phyloP scores from a whole-genome alignment of 2,113 vertebrate species.

The Pseudorhombus dupliciocellatus region DNA sequence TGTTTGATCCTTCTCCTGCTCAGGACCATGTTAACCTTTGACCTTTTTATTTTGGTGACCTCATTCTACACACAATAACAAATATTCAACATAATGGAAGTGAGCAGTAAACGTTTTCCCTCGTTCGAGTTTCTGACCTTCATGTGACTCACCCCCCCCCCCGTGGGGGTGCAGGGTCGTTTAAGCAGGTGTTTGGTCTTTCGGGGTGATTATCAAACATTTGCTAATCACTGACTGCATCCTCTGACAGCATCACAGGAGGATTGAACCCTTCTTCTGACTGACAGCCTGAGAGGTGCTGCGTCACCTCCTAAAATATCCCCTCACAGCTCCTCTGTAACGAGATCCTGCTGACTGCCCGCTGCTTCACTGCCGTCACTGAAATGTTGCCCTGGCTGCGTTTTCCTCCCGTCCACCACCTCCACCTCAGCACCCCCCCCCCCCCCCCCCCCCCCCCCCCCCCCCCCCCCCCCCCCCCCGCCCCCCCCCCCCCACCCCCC shows the following conservation, averaged over 20 bases:
- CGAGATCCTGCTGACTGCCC: background rate
- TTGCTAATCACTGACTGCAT: too few species aligned
- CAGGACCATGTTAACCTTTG: too few species aligned
- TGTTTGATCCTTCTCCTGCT: background rate
- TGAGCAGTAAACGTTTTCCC: too few species aligned
- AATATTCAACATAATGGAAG: too few species aligned
- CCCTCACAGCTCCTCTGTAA: background rate
- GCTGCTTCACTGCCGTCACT: slow-evolving; percentile 22
- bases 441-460: slow-evolving; percentile 2
- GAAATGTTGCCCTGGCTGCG: slow-evolving; percentile 26
- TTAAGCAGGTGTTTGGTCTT: too few species aligned
- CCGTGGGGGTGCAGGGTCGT: too few species aligned
- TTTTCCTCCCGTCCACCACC: slow-evolving; percentile 2
- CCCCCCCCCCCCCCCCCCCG: background rate
- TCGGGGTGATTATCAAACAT: too few species aligned
- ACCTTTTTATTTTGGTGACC: background rate
- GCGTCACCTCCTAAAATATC: background rate
- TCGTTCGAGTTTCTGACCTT: too few species aligned
- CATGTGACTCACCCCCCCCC: too few species aligned
- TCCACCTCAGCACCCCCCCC: background rate
- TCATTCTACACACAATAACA: too few species aligned
- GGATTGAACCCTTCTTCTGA: too few species aligned
- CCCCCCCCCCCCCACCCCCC: background rate
- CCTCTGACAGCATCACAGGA: too few species aligned
- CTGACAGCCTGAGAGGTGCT: background rate